Evolutionary conservation across 2,888 invertebrate species (phyloP).

Genomic region (Clivina fossor): DNA sequence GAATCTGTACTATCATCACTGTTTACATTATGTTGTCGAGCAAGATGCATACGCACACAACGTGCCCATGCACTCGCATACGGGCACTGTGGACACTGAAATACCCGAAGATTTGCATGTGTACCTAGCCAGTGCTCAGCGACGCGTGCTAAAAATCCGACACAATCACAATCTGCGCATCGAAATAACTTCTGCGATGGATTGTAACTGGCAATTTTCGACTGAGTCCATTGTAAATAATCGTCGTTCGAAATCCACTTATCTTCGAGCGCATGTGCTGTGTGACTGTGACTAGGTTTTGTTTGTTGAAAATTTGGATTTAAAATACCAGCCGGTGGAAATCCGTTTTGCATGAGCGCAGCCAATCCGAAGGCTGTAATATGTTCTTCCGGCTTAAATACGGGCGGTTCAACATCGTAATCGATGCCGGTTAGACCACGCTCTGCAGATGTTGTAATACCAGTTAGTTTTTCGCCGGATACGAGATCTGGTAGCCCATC

Average conservation of each 20-base stretch:
- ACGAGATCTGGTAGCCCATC: conserved; percentile 59
- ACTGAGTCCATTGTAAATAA: conserved; percentile 72
- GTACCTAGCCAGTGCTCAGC: conserved; percentile 79
- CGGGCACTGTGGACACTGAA: conserved; percentile 67
- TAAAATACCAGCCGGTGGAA: conserved; percentile 66
- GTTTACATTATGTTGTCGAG: conserved; percentile 69
- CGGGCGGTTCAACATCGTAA: conserved; percentile 53
- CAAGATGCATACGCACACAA: conserved; percentile 71
- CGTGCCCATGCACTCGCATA: conserved; percentile 77
- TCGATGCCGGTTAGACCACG: conserved; percentile 54
- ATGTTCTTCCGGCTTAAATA: conserved; percentile 71
- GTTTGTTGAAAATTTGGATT: conserved; percentile 61
- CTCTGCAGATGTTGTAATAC: conserved; percentile 42
- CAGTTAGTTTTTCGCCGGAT: conserved; percentile 45
- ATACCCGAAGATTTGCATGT: conserved; percentile 67
- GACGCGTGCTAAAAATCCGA: conserved; percentile 70
- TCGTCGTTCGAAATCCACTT: conserved; percentile 73
- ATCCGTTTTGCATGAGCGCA: conserved; percentile 75
- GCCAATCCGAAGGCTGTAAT: conserved; percentile 73
- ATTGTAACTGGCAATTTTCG: conserved; percentile 79
- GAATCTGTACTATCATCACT: conserved; percentile 65
- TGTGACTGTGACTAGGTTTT: conserved; percentile 49
- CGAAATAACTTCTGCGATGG: conserved; percentile 73
- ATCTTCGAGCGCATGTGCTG: conserved; percentile 48
- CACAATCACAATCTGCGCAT: conserved; percentile 75